These are phyloP conservation scores for Cheilosia urbana DNA, from an alignment of 2,888 invertebrate species.

Conservation along the genomic window DNA sequence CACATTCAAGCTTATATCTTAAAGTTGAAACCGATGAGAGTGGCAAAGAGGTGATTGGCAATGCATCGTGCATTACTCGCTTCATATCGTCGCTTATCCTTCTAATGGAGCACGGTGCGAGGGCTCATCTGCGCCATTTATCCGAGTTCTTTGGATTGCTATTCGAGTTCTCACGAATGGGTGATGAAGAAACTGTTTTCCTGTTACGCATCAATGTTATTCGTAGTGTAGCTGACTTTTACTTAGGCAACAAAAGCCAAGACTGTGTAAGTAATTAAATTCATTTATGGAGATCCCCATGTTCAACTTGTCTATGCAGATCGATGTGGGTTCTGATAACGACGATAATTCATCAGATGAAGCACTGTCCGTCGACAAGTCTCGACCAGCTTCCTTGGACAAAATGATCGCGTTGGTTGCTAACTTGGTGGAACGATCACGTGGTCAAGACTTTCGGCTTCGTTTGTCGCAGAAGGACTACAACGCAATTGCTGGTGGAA, in stretches of 20 bases:
- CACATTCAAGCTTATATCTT: constrained; percentile 87
- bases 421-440: constrained; percentile 93
- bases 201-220: constrained; percentile 94
- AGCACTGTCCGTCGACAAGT: constrained; percentile 87
- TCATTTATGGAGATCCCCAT: neutral
- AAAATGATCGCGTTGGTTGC: constrained; percentile 97
- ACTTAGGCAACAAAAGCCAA: constrained; percentile 91
- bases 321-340: constrained; percentile 84
- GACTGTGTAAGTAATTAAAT: constrained; percentile 86
- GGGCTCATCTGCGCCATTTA: constrained; percentile 93
- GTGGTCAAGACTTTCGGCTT: constrained; percentile 90
- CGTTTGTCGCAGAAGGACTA: constrained; percentile 91
- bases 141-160: constrained; percentile 96
- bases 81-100: constrained; percentile 95
- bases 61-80: constrained; percentile 94
- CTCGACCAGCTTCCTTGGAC: constrained; percentile 95
- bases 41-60: constrained; percentile 85
- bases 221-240: constrained; percentile 95
- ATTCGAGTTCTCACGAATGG: constrained; percentile 97
- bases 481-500: constrained; percentile 92
- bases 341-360: constrained; percentile 85
- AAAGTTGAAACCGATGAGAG: constrained; percentile 85
- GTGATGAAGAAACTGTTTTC: constrained; percentile 96
- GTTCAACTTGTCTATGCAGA: constrained; percentile 77
- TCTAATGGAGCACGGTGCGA: constrained; percentile 94